Evolutionary conservation across 1,140 invertebrate species (phyloP), one percentile per base, ranked within the genome.

Genomic region (Chymomyza costata): DNA sequence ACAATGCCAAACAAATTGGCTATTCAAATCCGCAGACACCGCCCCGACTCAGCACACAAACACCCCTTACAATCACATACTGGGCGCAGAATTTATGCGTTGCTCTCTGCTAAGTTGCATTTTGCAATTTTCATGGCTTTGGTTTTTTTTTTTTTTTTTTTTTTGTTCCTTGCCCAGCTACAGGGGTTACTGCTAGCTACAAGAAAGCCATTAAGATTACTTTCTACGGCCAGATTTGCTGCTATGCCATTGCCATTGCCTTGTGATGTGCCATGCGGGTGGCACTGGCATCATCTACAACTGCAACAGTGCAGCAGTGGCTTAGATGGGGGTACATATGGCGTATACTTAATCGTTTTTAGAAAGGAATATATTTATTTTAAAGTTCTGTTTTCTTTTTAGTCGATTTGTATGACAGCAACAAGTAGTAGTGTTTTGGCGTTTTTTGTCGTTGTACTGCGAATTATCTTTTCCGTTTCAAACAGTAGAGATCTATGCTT

Each of bases 121-220:
- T 76, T 76, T 76, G 66, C 71, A 76, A 78, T 76, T 76, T 76
- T 76, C 71, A 76, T 78, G 70, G 70, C 45, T 70, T 70, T 51
- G 51, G 19, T 10, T 39, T 6, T n/a, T 10, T 19, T 19, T 50
- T 32, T 34, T 63, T 51, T 61, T 21, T 37, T 35, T 21, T 15
- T 61, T 43, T 57, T 68, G 53, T 39, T 21, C 30, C 56, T 38
- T 56, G 54, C 37, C 30, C 55, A 65, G 45, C 39, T 60, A 40
- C 64, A 46, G 46, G n/a, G 15, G 34, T 50, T 31, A 30, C 60
- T 13, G 31, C 44, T 40, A 28, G 38, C 38, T 59, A 59, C 63
- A 80, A 78, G 66, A 78, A 78, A 80, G 46, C 73, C 73, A 78
- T 78, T 78, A 78, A 80, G 73, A 78, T 78, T 78, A 78, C 73